Evolutionary conservation across 2,888 invertebrate genomes (phyloP).

Genomic region (Aphodius sticticus): DNA sequence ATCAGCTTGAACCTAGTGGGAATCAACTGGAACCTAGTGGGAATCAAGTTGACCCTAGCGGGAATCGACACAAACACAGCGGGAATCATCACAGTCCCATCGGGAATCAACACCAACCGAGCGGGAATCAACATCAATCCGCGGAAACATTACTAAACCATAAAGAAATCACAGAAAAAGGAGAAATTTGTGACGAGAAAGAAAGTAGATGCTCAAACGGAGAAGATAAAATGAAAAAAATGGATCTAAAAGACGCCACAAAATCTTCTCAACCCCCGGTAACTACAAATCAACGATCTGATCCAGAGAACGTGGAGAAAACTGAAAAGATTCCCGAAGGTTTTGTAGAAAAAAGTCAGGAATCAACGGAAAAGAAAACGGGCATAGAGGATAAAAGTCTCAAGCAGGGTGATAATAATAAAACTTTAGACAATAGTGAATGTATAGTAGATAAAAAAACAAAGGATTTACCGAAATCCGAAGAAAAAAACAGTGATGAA

Average conservation of each 20-base stretch:
- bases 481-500: neutral
- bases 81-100: neutral
- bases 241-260: neutral
- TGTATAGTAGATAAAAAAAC: neutral
- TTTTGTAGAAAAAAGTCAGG: neutral
- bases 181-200: conserved; percentile 18
- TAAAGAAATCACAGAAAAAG: conserved; percentile 33
- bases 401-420: neutral
- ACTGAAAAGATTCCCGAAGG: neutral
- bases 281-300: neutral
- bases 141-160: neutral
- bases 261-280: neutral
- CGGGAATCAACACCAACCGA: neutral
- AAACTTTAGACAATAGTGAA: neutral
- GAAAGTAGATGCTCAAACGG: neutral
- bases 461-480: neutral
- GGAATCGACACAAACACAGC: too few species aligned
- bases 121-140: neutral
- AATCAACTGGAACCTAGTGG: neutral
- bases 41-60: too few species aligned
- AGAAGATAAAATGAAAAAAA: neutral
- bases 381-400: neutral
- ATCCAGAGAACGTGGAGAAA: neutral
- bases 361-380: neutral
- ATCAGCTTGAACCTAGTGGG: neutral